Percentiles rank a stretch among this genome's conserved stretches.
These are phyloP conservation scores for Orthonevra nobilis DNA, from an alignment of 2,888 invertebrate genomes.

Conservation along the genomic window DNA sequence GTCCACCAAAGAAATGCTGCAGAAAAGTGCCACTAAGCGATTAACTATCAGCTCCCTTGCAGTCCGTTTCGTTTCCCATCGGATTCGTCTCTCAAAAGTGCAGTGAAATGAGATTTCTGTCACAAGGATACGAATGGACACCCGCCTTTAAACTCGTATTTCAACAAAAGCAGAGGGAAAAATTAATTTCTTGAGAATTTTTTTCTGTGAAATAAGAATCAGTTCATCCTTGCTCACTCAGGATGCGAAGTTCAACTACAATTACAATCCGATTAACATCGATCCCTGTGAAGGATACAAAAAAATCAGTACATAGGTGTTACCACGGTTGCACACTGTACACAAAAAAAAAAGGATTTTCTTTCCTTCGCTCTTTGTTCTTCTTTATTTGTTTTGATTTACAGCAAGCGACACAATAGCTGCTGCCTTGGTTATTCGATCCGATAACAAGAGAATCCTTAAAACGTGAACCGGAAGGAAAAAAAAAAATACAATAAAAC, in stretches of 20 bases:
- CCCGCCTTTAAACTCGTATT: background rate
- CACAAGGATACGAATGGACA: background rate
- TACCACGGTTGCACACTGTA: constrained; percentile 41
- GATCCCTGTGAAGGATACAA: constrained; percentile 1
- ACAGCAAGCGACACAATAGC: constrained; percentile 45
- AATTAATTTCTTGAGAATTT: constrained; percentile 17
- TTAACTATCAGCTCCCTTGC: constrained; percentile 1
- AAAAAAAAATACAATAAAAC: too few species aligned
- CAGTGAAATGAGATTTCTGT: constrained; percentile 20
- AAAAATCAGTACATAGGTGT: constrained; percentile 17
- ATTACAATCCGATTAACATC: constrained; percentile 67
- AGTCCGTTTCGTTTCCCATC: background rate
- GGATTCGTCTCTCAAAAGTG: constrained; percentile 26
- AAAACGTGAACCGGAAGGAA: constrained; percentile 34
- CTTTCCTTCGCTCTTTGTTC: background rate
- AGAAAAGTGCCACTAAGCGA: constrained; percentile 43
- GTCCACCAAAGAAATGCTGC: constrained; percentile 19
- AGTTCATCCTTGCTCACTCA: constrained; percentile 9
- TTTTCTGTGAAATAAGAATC: constrained; percentile 53
- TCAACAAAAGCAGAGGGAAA: constrained; percentile 13
- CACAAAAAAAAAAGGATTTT: constrained; percentile 27
- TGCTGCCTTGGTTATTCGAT: constrained; percentile 56
- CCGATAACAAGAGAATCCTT: constrained; percentile 39
- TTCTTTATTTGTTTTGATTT: constrained; percentile 49
- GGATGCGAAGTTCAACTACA: constrained; percentile 43